Conservation (phyloP, 2,797 vertebrate species). For the Myotis myotis region DNA sequence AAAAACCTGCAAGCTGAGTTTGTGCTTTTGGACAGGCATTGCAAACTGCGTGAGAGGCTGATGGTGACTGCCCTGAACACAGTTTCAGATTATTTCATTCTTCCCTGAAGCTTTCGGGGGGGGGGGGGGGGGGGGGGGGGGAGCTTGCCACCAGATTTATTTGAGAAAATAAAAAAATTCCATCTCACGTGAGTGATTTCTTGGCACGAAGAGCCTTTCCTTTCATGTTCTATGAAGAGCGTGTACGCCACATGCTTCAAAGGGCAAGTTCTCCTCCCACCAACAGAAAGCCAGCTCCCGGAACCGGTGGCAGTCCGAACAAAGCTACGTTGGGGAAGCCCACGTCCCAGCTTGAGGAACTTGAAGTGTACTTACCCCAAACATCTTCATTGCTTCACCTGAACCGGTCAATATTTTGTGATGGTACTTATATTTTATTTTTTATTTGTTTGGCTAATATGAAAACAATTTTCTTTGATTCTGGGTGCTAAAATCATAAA, state of each 20-base stretch:
- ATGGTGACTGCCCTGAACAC: neutral
- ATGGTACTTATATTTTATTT: neutral
- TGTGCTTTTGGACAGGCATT: neutral
- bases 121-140: neutral
- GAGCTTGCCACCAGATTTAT: constrained; percentile 39
- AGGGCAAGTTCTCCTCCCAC: neutral
- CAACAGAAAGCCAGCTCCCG: neutral
- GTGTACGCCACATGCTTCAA: neutral
- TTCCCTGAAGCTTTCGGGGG: neutral
- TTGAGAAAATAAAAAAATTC: neutral
- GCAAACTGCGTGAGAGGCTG: neutral
- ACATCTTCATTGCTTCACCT: neutral
- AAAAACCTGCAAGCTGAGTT: neutral
- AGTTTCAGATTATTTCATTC: neutral
- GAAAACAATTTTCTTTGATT: neutral
- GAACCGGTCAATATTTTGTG: neutral
- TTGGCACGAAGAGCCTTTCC: constrained; percentile 13
- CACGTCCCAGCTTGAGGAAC: neutral
- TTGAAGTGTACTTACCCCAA: neutral
- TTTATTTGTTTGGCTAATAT: neutral
- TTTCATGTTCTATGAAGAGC: constrained; percentile 7
- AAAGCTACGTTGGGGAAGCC: neutral
- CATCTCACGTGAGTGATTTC: constrained; percentile 14
- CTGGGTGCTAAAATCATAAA: neutral
- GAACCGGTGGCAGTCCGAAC: neutral